Conservation (phyloP, 2,113 vertebrate species). For the Nothobranchius kuhntae region DNA sequence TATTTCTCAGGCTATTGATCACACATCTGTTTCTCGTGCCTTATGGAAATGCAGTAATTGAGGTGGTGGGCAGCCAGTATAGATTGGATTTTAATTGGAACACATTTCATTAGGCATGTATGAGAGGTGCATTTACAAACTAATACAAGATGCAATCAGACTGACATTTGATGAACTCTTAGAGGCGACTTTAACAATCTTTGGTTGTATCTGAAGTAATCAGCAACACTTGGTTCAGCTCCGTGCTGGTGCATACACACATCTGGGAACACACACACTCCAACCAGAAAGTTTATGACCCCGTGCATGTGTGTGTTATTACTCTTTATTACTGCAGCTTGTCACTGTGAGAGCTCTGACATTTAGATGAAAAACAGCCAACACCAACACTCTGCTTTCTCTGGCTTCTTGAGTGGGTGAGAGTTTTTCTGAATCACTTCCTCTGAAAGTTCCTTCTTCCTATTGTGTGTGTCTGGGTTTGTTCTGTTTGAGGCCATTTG, state of each 20-base stretch:
- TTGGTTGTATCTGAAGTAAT: constrained; percentile 28
- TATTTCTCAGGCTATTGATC: neutral
- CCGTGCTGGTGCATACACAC: neutral
- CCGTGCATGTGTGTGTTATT: constrained; percentile 27
- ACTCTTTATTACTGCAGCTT: constrained; percentile 41
- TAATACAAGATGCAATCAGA: constrained; percentile 20
- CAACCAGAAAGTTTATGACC: constrained; percentile 22
- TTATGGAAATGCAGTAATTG: neutral
- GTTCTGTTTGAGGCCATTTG: neutral
- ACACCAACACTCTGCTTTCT: constrained; percentile 31
- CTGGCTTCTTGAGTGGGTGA: constrained; percentile 29
- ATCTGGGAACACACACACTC: constrained; percentile 10
- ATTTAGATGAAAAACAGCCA: constrained; percentile 48
- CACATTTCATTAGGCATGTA: neutral
- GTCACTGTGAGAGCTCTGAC: constrained; percentile 57
- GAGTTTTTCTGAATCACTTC: constrained; percentile 27
- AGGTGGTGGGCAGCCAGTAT: neutral
- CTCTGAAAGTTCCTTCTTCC: constrained; percentile 21
- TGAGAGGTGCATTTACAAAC: constrained; percentile 3
- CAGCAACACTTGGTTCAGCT: constrained; percentile 14
- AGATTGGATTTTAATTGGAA: constrained; percentile 14
- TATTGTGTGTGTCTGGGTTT: constrained; percentile 5
- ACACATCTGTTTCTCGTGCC: neutral
- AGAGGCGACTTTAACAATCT: constrained; percentile 26
- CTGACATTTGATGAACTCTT: constrained; percentile 27